Percentiles rank a stretch among this genome's conserved stretches.
Conservation (phyloP, 2,797 vertebrate genomes). For the Delichon dasypus region DNA sequence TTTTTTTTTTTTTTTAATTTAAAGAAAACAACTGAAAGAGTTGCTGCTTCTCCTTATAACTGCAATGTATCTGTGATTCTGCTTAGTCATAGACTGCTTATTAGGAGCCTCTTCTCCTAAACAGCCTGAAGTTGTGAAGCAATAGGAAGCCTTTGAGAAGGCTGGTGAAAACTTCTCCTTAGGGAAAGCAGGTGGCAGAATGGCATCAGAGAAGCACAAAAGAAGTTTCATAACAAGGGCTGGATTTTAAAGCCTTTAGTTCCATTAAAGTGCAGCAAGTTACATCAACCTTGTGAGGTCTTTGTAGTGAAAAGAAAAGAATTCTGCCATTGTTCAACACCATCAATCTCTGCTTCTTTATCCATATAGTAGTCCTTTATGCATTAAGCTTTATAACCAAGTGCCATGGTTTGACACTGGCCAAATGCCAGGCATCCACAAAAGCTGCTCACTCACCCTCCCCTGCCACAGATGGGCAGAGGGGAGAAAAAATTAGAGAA, state of each 20-base stretch:
- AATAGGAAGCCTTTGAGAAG: background rate
- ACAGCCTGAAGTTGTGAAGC: background rate
- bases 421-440: accelerated
- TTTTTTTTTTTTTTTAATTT: background rate
- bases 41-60: background rate
- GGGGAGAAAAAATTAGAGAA: background rate
- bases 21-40: background rate
- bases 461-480: background rate
- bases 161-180: background rate
- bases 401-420: background rate
- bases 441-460: background rate
- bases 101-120: background rate
- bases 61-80: accelerated
- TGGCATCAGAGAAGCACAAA: background rate
- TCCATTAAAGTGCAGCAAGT: background rate
- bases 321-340: background rate
- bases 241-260: background rate
- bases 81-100: background rate
- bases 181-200: background rate
- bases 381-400: background rate
- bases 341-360: background rate
- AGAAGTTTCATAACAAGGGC: background rate
- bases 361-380: background rate
- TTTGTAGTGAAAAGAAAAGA: background rate
- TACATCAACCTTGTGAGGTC: background rate